Base-by-base conservation (phyloP, 2,888 invertebrate genomes). In the Catocala nupta region DNA sequence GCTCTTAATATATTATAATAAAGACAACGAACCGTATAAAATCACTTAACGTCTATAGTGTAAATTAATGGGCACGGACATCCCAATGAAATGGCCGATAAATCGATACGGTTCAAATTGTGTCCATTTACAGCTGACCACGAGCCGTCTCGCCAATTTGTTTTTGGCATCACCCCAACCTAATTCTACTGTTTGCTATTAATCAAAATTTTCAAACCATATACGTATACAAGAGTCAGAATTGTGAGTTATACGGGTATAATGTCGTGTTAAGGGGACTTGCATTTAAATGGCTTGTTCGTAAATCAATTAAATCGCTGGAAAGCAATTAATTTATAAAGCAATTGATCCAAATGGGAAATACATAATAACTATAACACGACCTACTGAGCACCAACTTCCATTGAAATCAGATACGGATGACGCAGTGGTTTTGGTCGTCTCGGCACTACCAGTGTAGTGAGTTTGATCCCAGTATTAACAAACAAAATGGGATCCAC, bases 101-200 rank as follows among this genome's bases (percentile, higher is more conserved):
- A 63, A 63, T 63, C 54, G 50, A 54, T 54, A 54, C 25, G n/a
- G 56, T 58, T 58, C 13, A 50, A 54, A 60, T 60, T 49, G 50
- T 49, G 34, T 49, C 39, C 60, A 50, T 58, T 58, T 58, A 54
- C 57, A 63, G 34, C 49, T 63, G 63, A 50, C 63, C 63, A 50
- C 50, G 25, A 25, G 7, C 34, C 53, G 57, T 57, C 53, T 49
- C 54, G 52, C 57, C 58, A 58, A 63, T 63, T 58, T 63, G 42
- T 63, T 55, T 45, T 45, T 54, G 57, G 57, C 54, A 58, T 5
- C 58, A 42, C 54, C 54, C 63, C 44, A 58, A 63, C 58, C 54
- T 50, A 58, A 58, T 63, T 49, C 50, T 50, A 45, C 45, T 50
- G 49, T 63, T 54, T 63, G 58, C 5, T 25, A 44, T 63, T 57